Conservation (phyloP, 1,140 invertebrate species). For the Hycleus phaleratus region DNA sequence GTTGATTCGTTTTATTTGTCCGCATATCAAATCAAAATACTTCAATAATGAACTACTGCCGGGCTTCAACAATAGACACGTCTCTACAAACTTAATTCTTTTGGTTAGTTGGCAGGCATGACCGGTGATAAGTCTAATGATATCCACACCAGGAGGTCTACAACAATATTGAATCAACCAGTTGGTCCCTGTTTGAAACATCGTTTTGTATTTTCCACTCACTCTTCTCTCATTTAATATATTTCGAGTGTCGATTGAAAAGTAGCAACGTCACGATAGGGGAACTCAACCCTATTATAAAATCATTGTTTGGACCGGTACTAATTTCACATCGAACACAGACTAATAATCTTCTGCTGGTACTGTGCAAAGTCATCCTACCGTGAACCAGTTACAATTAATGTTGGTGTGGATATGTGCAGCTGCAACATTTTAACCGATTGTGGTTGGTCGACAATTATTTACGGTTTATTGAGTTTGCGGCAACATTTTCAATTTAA, state of each 20-base stretch:
- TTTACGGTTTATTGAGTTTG: conserved; percentile 8
- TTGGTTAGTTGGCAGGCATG: conserved; percentile 11
- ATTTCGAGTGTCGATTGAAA: conserved; percentile 2
- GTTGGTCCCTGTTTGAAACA: conserved; percentile 10
- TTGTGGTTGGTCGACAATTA: conserved; percentile 9
- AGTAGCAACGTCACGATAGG: conserved; percentile 13
- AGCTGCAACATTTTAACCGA: conserved; percentile 4
- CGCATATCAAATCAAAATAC: not conserved
- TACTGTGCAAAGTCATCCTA: conserved; percentile 10
- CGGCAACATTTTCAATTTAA: too few species aligned
- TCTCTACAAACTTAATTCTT: conserved; percentile 11
- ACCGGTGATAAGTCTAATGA: conserved; percentile 13
- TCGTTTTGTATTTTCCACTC: not conserved
- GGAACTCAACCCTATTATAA: conserved; percentile 15
- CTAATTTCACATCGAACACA: conserved; percentile 13
- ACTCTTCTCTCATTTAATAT: too few species aligned
- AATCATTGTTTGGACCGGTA: conserved; percentile 13
- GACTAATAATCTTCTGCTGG: conserved; percentile 11
- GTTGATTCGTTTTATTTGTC: too few species aligned
- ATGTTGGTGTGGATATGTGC: conserved; percentile 1
- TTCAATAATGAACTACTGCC: conserved; percentile 4
- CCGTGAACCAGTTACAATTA: conserved; percentile 14
- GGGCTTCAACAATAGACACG: conserved; percentile 1
- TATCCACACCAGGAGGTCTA: conserved; percentile 7
- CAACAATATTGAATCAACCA: conserved; percentile 8